Base-by-base conservation (phyloP, 2,888 invertebrate genomes). In the Hedychridium roseum region DNA sequence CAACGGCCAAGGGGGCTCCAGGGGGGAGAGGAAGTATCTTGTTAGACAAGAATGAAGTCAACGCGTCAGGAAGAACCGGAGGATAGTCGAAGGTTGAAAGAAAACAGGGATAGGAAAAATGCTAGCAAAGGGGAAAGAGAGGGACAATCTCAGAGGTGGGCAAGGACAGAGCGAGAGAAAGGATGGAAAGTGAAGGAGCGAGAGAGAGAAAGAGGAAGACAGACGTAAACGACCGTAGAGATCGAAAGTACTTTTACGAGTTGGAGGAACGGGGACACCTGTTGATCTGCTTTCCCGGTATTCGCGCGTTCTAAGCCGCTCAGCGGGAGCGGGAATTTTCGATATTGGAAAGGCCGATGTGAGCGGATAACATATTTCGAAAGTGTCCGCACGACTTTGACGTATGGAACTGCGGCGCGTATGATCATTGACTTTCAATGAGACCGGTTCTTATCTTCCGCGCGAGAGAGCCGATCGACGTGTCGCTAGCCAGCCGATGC, bases 221-320 rank as follows among this genome's bases (percentile, higher is more conserved):
- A 27, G 27, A 27, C 44, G 30, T 35, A 43, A n/a, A n/a, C n/a
- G n/a, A 46, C 47, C 27, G 36, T 51, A 39, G 42, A 55, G 53
- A 55, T 55, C 53, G 55, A 55, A 55, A 55, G 55, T 55, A 40
- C 45, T 48, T 27, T 48, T 39, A 34, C 41, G 27, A 9, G 21
- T 7, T 15, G 28, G 35, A 9, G 28, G 1, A n/a, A 28, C 32
- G 45, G 46, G 53, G n/a, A 46, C 53, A 54, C 53, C 53, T 54
- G 53, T 54, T 50, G 53, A 43, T 36, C 28, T 20, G n/a, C 32
- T 16, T n/a, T 7, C 1, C 9, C 6, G n/a, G 2, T n/a, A n/a
- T n/a, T n/a, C n/a, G n/a, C n/a, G n/a, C n/a, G n/a, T n/a, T n/a
- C n/a, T n/a, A n/a, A n/a, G n/a, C n/a, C n/a, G n/a, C n/a, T n/a